Evolutionary conservation across 2,888 invertebrate genomes (phyloP).

Genomic region (Ichneumon xanthorius): DNA sequence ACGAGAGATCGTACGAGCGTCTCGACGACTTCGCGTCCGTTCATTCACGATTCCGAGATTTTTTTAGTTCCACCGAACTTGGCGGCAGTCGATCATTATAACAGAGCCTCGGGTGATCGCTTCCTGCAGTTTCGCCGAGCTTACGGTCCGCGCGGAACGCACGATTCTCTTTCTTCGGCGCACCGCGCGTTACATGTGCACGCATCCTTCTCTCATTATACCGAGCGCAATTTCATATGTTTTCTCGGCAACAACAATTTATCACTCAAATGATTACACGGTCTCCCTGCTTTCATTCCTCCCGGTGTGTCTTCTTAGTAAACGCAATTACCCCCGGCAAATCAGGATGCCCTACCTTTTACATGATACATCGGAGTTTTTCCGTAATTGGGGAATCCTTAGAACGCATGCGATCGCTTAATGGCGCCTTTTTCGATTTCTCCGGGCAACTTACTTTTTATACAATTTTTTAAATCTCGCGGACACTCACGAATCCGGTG

Average conservation of each 20-base stretch:
- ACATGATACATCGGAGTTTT: conserved; percentile 42
- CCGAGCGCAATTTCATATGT: conserved; percentile 67
- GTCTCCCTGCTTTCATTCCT: conserved; percentile 39
- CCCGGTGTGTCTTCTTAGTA: conserved; percentile 50
- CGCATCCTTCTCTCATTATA: conserved; percentile 64
- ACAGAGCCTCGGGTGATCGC: conserved; percentile 65
- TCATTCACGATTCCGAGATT: conserved; percentile 62
- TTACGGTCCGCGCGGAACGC: conserved; percentile 41
- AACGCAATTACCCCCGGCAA: conserved; percentile 61
- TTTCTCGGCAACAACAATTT: conserved; percentile 68
- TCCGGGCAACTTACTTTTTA: not conserved
- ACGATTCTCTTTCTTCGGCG: not conserved
- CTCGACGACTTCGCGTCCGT: conserved; percentile 1
- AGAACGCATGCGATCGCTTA: conserved; percentile 36
- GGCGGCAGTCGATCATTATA: conserved; percentile 57
- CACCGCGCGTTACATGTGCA: conserved; percentile 49
- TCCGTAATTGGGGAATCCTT: conserved; percentile 59
- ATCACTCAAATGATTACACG: conserved; percentile 67
- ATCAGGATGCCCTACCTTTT: conserved; percentile 48
- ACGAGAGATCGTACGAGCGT: conserved; percentile 2
- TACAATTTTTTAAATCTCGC: not conserved
- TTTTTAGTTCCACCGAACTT: conserved; percentile 45
- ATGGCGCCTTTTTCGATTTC: conserved; percentile 19
- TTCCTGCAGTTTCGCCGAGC: conserved; percentile 63
- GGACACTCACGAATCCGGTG: conserved; percentile 7